phyloP scores from a whole-genome alignment of 2,888 invertebrate genomes.

The Hanleya hanleyi region DNA sequence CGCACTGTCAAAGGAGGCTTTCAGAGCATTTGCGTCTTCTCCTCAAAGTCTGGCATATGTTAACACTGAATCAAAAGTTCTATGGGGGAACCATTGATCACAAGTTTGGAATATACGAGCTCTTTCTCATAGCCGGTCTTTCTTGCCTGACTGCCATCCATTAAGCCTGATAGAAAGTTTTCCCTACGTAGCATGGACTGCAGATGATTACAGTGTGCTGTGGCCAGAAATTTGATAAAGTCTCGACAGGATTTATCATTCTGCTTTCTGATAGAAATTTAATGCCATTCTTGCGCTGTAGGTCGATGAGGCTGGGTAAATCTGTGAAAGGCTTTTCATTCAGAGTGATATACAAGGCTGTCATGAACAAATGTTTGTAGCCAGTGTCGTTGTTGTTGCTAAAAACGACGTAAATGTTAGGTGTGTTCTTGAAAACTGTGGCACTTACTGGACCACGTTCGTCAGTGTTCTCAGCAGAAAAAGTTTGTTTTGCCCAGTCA shows the following conservation, averaged over 20 bases:
- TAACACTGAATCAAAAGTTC: too few relatives aligned
- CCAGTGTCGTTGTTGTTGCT: neutral
- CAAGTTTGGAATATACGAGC: too few relatives aligned
- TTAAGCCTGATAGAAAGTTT: too few relatives aligned
- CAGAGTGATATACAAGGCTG: neutral
- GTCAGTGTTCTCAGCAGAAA: neutral
- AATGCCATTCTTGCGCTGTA: neutral
- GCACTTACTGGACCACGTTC: neutral
- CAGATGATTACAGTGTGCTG: too few relatives aligned
- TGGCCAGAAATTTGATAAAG: too few relatives aligned
- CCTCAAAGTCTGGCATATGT: too few relatives aligned
- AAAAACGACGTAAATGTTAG: too few relatives aligned
- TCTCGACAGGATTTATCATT: too few relatives aligned
- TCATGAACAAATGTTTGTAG: neutral
- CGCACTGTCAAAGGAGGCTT: neutral
- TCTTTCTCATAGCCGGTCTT: too few relatives aligned
- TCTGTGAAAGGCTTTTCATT: neutral
- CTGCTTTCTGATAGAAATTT: neutral
- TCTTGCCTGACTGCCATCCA: too few relatives aligned
- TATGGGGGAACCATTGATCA: too few relatives aligned
- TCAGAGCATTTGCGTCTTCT: neutral
- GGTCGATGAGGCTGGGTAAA: neutral
- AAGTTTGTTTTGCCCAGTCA: neutral
- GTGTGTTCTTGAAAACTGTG: neutral
- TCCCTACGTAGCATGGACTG: too few relatives aligned